Conservation (phyloP, 2,797 vertebrate species). For the Cygnus olor region DNA sequence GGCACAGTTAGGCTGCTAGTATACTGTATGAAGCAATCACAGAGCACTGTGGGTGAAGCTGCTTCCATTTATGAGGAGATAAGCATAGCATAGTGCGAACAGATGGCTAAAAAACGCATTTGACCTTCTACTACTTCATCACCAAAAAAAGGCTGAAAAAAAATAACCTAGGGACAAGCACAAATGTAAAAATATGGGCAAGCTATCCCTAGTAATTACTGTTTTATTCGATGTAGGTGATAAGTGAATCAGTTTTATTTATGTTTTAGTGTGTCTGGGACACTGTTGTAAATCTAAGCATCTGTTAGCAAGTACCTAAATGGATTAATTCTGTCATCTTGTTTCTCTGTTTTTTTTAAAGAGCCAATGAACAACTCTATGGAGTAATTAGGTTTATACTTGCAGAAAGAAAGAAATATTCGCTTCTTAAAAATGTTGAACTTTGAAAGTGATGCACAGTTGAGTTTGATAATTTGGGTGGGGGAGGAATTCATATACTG, state of each 20-base stretch:
- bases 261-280: background rate
- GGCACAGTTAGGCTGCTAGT: slow-evolving; percentile 39
- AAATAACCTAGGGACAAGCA: background rate
- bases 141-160: background rate
- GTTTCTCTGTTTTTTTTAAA: background rate
- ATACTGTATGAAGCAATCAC: slow-evolving; percentile 39
- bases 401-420: background rate
- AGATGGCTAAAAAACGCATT: slow-evolving; percentile 59
- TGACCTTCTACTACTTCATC: slow-evolving; percentile 47
- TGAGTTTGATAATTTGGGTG: background rate
- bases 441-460: background rate
- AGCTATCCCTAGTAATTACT: background rate
- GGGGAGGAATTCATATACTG: background rate
- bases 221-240: background rate
- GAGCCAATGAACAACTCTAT: background rate
- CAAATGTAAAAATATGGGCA: background rate
- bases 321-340: background rate
- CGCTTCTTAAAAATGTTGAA: background rate
- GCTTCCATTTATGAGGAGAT: slow-evolving; percentile 55
- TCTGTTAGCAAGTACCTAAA: background rate
- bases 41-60: slow-evolving; percentile 32
- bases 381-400: background rate
- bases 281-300: background rate
- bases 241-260: background rate
- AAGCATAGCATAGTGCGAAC: slow-evolving; percentile 28